These are phyloP conservation scores for Hydrozoanthus gracilis DNA, from an alignment of 92 coral and sea anemone genomes.

Conservation along the genomic window DNA sequence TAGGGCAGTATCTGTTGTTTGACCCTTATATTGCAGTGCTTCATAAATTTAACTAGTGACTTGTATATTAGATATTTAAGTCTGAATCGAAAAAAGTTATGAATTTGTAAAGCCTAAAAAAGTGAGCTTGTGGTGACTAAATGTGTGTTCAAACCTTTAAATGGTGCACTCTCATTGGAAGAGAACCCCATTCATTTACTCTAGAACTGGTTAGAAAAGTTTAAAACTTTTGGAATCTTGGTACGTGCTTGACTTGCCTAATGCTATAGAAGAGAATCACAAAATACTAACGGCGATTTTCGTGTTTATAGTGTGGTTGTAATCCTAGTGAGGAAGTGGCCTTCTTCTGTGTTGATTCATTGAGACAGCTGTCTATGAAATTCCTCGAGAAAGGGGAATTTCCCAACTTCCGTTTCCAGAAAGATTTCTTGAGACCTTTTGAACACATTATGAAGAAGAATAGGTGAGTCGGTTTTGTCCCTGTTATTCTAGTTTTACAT, in stretches of 20 bases:
- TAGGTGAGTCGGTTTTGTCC: constrained; percentile 71
- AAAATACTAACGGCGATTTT: background rate
- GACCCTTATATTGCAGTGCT: too few relatives aligned
- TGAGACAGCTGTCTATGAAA: constrained; percentile 98
- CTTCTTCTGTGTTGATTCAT: constrained; percentile 96
- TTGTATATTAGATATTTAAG: too few relatives aligned
- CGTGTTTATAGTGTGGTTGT: constrained; percentile 86
- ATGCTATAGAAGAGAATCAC: background rate
- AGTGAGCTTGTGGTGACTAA: too few relatives aligned
- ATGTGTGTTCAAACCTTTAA: too few relatives aligned
- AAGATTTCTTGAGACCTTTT: constrained; percentile 96
- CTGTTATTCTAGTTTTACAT: too few relatives aligned
- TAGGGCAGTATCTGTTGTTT: background rate
- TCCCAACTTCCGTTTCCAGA: constrained; percentile 98
- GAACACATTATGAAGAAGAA: constrained; percentile 98
- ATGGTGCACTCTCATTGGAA: too few relatives aligned
- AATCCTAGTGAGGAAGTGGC: constrained; percentile 99
- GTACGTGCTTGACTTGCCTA: background rate
- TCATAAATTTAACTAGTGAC: too few relatives aligned
- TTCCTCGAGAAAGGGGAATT: constrained; percentile 98
- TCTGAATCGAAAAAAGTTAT: too few relatives aligned
- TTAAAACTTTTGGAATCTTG: background rate
- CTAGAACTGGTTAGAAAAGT: too few relatives aligned
- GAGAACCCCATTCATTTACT: too few relatives aligned
- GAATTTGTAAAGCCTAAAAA: too few relatives aligned